Evolutionary conservation across 2,888 invertebrate species (phyloP).

Genomic region (Hemithea aestivaria): DNA sequence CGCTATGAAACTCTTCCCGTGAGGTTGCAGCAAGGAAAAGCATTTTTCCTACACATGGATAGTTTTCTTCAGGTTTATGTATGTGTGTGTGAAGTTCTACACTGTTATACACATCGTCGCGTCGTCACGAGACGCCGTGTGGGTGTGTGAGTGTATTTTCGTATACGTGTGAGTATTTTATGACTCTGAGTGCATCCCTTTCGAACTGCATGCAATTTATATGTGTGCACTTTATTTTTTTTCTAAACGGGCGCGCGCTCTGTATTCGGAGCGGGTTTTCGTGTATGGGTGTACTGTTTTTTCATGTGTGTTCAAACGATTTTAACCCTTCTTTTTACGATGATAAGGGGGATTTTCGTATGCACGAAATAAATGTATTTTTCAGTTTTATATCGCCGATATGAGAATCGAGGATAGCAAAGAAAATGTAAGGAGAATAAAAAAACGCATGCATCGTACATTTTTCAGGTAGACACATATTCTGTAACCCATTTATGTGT

Average conservation of each 20-base stretch:
- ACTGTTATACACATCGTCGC: slow-evolving; percentile 47
- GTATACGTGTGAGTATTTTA: slow-evolving; percentile 66
- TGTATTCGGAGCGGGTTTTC: slow-evolving; percentile 55
- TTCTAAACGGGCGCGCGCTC: slow-evolving; percentile 59
- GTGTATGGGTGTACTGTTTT: slow-evolving; percentile 69
- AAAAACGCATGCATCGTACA: slow-evolving; percentile 76
- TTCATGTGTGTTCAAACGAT: slow-evolving; percentile 33
- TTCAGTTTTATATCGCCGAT: slow-evolving; percentile 79
- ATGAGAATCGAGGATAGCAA: slow-evolving; percentile 78
- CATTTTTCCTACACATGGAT: slow-evolving; percentile 75
- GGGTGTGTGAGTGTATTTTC: slow-evolving; percentile 36
- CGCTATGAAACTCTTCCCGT: slow-evolving; percentile 79
- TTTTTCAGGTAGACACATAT: slow-evolving; percentile 80
- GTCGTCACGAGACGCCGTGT: slow-evolving; percentile 42
- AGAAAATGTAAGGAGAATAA: slow-evolving; percentile 75
- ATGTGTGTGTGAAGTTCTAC: slow-evolving; percentile 54
- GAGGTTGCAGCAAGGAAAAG: slow-evolving; percentile 79
- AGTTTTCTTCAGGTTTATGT: slow-evolving; percentile 59
- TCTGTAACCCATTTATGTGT: slow-evolving; percentile 77
- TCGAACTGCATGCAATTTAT: slow-evolving; percentile 76
- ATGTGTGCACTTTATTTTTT: slow-evolving; percentile 76
- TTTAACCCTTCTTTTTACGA: slow-evolving; percentile 31
- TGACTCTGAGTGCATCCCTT: slow-evolving; percentile 79
- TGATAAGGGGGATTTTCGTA: slow-evolving; percentile 36
- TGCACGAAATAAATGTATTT: slow-evolving; percentile 63